Base-by-base conservation (phyloP, 2,113 vertebrate species). In the Petromus typicus region DNA sequence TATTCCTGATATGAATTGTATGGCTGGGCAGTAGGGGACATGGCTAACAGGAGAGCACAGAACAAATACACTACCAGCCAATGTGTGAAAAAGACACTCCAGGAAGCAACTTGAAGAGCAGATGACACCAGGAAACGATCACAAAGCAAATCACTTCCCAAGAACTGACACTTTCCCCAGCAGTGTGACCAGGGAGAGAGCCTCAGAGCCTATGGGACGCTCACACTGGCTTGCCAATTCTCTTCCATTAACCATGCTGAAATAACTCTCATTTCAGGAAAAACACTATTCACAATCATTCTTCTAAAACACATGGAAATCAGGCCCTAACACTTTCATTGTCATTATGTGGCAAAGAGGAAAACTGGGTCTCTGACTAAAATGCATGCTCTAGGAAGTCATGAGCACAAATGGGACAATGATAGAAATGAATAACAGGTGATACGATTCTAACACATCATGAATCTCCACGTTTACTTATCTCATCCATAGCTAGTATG, bases 241-340 rank as follows among this genome's bases (percentile, higher is more conserved):
- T 64, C 67, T 97, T 93, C 91, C 93, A 95, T 91, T 94, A 86
- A 27, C 57, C 34, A 43, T 12, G 45, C 51, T 83, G 91, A 96
- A 95, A 94, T 89, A 84, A 89, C 93, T 96, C 75, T 76, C 34
- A 80, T 96, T 95, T 93, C 85, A 95, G 81, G 48, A 51, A 87
- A 86, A 96, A 79, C 40, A 83, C 57, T 48, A 61, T 95, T 79
- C 82, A 93, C 69, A 63, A 32, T 86, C 43, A 27, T 76, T 86
- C 86, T 83, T 75, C 93, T 83, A 92, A 96, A 84, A 71, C 34
- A 75, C 34, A 27, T 64, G 57, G 91, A 89, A 94, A 91, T 79
- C 92, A 95, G 76, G 78, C 78, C 76, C 76, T 67, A 82, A 69
- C 14, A 40, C 25, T 89, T 85, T 89, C 82, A 67, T 82, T 81